Evolutionary conservation across 2,888 invertebrate genomes (phyloP), one percentile per base, ranked within the genome.

Genomic region (Yponomeuta sedellus): DNA sequence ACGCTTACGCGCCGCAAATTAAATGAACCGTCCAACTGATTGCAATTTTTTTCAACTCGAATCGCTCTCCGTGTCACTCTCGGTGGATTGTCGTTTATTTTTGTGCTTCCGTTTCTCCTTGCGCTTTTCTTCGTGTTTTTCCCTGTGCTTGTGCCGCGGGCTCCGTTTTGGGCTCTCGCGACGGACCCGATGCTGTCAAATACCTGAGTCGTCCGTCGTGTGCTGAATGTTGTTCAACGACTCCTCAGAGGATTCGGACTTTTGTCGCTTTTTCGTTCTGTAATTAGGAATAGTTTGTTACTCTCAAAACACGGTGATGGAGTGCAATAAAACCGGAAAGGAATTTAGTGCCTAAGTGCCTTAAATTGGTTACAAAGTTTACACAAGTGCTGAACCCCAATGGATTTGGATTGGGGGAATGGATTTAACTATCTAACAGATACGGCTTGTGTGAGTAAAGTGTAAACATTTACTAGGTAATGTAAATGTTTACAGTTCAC

Each of bases 161-260:
- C 80, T 82, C 61, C 81, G 76, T 66, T 77, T 81, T 1, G 86
- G 88, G 74, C 88, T 88, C 25, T 86, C 88, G 70, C 87, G 80
- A 65, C 88, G 81, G 68, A 87, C 81, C 56, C 88, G 81, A 68
- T 90, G 87, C 83, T 91, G 91, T 91, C 91, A 91, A 86, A 91
- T 91, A 65, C 91, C 91, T 28, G 91, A 91, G 64, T 91, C 91
- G 67, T 91, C 91, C 0, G 91, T 91, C 1, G 91, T 91, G 64
- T 90, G 91, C 1, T 90, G 89, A 65, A 86, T 78, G 71, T 90
- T 86, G 68, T 89, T 88, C n/a, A 84, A 59, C 0, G 90, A 90
- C 66, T 88, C 90, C 67, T 86, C 85, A 0, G 90, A 90, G 0
- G 86, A 82, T n/a, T 86, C 86, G 0, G 90, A 83, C 71, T 88